Base-by-base conservation (phyloP, 1,140 invertebrate genomes). In the Conopomorpha cramerella region DNA sequence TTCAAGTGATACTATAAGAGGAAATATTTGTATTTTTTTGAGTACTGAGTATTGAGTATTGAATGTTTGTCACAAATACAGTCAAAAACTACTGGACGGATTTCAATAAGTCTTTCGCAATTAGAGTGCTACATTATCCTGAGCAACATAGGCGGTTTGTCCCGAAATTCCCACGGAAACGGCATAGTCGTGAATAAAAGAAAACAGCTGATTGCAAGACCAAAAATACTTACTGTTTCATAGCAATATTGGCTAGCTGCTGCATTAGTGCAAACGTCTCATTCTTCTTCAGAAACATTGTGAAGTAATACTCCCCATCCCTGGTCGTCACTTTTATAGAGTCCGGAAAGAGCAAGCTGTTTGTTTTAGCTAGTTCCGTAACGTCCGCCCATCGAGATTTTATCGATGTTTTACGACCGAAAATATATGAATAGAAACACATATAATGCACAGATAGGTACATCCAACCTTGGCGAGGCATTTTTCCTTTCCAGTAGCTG, bases 401-500 rank as follows among this genome's bases (percentile, higher is more conserved):
- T 13, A 98, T 78, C 58, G 92, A 92, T 4, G 90, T 92, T 67
- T 97, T 92, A 40, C 86, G 88, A 11, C 95, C 93, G 61, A 98
- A 84, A 55, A 98, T 88, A 55, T 93, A 96, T 3, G 95, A 92
- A 73, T 98, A 93, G 76, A 99, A 99, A 61, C 93, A 97, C 54
- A 97, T 81, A 67, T 97, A 93, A 61, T 96, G 94, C 29, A 99
- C 86, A 31, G 95, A 96, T 10, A 99, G 83, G 66, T 98, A 99
- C 50, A 99, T 79, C 88, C 94, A 96, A 25, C 96, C 96, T 82
- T 97, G 95, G 26, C 90, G 79, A 2, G 96, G 96, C 41, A 98
- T 78, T 64, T 88, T 88, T 15, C 90, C 88, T 77, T 95, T 95
- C 88, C 92, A 94, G 62, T 94, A 96, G 61, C 94, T 96, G 62